Percentiles rank a stretch among this genome's conserved stretches.
Evolutionary conservation across 2,888 invertebrate species (phyloP).

Genomic region (Acrobasis repandana): DNA sequence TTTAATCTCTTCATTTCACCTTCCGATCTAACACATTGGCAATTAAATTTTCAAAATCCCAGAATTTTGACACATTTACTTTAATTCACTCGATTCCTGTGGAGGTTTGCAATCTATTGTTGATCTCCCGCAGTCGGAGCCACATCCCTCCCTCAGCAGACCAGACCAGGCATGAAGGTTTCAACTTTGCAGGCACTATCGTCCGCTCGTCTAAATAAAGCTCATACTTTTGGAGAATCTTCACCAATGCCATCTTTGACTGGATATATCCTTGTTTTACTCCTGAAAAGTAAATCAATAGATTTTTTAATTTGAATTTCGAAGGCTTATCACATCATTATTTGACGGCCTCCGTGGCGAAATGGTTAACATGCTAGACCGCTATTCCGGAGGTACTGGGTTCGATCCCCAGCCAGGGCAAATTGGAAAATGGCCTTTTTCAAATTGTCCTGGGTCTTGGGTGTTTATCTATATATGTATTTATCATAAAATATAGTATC

Average conservation of each 20-base stretch:
- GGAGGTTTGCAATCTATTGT: conserved; percentile 19
- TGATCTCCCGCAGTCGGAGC: conserved; percentile 59
- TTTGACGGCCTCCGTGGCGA: too few species aligned
- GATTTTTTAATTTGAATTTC: not conserved
- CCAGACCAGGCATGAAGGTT: conserved; percentile 58
- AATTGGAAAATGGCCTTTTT: too few species aligned
- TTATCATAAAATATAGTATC: too few species aligned
- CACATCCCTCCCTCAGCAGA: conserved; percentile 68
- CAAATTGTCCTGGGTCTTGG: too few species aligned
- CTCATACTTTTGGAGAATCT: conserved; percentile 64
- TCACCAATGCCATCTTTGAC: conserved; percentile 70
- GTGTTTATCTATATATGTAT: too few species aligned
- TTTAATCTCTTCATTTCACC: too few species aligned
- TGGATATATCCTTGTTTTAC: conserved; percentile 76
- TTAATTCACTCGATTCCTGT: conserved; percentile 26
- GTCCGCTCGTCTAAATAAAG: conserved; percentile 60
- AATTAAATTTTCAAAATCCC: not conserved
- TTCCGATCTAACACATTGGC: not conserved
- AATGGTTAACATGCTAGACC: too few species aligned
- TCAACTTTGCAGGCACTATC: conserved; percentile 59
- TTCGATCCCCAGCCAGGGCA: too few species aligned
- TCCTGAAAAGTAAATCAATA: conserved; percentile 47
- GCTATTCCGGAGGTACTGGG: too few species aligned
- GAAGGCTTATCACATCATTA: not conserved
- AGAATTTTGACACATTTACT: not conserved